phyloP scores from a whole-genome alignment of 2,888 invertebrate genomes.

The Patella depressa region DNA sequence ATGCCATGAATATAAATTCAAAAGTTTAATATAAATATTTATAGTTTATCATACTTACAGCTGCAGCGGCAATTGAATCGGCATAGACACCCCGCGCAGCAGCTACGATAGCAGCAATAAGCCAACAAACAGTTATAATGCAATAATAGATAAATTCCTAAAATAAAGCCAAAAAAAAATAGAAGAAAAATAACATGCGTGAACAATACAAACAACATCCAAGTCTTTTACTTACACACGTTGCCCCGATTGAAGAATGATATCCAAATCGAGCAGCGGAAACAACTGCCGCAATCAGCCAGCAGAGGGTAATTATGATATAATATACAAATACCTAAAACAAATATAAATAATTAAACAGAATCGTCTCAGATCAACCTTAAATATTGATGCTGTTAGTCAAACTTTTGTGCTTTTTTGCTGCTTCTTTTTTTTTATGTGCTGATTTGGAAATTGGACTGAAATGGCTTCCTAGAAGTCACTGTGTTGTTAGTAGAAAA shows the following conservation, averaged over 20 bases:
- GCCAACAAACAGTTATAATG: conserved; percentile 36
- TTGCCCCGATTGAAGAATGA: conserved; percentile 37
- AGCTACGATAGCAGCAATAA: conserved; percentile 44
- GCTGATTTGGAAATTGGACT: no score
- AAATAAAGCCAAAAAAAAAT: conserved; percentile 13
- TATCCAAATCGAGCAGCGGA: conserved; percentile 32
- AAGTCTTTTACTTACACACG: conserved; percentile 40
- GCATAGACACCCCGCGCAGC: conserved; percentile 29
- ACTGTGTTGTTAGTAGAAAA: no score
- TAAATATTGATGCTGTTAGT: no score
- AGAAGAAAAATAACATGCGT: no score
- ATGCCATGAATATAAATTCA: no score
- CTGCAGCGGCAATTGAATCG: conserved; percentile 38
- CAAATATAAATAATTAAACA: background rate
- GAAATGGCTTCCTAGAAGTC: no score
- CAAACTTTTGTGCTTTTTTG: background rate
- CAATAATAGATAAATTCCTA: conserved; percentile 46
- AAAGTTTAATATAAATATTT: no score
- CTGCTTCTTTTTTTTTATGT: no score
- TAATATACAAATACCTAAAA: conserved; percentile 46
- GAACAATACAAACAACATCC: no score
- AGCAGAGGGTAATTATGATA: conserved; percentile 34
- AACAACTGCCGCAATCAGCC: conserved; percentile 45
- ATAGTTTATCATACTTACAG: conserved; percentile 40
- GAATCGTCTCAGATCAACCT: no score